These are phyloP conservation scores for Solenodon paradoxus DNA, from an alignment of 2,113 vertebrate species.

Conservation along the genomic window DNA sequence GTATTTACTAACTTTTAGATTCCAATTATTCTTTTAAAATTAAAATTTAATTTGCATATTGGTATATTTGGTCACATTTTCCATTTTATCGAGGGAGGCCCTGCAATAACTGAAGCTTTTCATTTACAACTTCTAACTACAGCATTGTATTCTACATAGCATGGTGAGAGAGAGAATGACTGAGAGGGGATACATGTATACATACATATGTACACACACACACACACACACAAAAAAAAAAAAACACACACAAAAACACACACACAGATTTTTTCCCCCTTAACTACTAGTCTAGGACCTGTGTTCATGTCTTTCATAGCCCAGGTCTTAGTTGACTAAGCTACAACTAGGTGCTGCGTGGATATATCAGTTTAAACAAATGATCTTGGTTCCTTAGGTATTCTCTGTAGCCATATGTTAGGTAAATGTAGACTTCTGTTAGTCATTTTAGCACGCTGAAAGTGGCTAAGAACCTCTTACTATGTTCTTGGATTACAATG, in stretches of 20 bases:
- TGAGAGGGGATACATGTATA: no score
- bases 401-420: not conserved
- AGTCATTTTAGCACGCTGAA: not conserved
- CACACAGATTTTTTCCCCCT: no score
- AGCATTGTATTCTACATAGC: no score
- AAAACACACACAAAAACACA: no score
- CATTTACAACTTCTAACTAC: no score
- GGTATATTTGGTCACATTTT: not conserved
- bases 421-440: not conserved
- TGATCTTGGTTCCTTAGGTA: not conserved
- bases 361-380: not conserved
- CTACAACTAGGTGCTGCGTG: no score
- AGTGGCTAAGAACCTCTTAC: not conserved
- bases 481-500: not conserved
- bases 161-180: no score
- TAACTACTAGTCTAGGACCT: no score
- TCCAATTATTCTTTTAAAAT: conserved; percentile 50
- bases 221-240: no score
- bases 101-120: not conserved
- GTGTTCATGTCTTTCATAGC: no score
- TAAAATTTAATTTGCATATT: not conserved
- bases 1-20: conserved; percentile 41
- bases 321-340: no score
- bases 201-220: no score
- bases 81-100: not conserved